Conservation (phyloP, 2,113 vertebrate genomes). For the Struthio camelus region DNA sequence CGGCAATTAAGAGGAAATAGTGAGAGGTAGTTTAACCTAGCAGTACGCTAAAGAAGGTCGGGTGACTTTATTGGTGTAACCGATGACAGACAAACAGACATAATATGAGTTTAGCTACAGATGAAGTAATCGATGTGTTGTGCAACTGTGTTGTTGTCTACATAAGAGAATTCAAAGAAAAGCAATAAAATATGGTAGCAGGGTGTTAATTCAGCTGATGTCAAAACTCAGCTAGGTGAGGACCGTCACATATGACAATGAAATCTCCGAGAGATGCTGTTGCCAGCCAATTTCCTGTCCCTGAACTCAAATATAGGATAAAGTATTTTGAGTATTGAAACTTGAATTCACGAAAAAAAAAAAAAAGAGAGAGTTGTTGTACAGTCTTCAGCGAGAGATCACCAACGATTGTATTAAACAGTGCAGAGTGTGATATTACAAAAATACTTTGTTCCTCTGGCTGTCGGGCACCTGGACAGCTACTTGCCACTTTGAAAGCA, state of each 20-base stretch:
- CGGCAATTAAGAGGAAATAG: slow-evolving; percentile 38
- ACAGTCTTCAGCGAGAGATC: background rate
- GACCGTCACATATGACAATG: background rate
- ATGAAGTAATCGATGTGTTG: background rate
- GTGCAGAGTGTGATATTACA: background rate
- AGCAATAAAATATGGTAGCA: background rate
- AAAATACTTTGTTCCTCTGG: background rate
- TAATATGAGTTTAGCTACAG: background rate
- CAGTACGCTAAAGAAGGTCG: background rate
- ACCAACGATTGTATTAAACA: background rate
- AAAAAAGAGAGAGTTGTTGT: background rate
- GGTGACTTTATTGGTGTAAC: background rate
- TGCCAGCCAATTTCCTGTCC: background rate
- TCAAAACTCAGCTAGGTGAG: background rate
- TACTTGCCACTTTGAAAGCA: background rate
- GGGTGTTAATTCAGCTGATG: background rate
- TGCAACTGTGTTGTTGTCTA: background rate
- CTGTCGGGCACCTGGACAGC: background rate
- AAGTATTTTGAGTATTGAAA: background rate
- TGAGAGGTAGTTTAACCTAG: background rate
- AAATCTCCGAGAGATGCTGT: background rate
- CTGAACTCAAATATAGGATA: background rate
- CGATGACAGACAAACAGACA: slow-evolving; percentile 14
- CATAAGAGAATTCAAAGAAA: background rate
- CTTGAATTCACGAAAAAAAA: background rate